Base-by-base conservation (phyloP, 2,797 vertebrate species). In the Lemur catta region DNA sequence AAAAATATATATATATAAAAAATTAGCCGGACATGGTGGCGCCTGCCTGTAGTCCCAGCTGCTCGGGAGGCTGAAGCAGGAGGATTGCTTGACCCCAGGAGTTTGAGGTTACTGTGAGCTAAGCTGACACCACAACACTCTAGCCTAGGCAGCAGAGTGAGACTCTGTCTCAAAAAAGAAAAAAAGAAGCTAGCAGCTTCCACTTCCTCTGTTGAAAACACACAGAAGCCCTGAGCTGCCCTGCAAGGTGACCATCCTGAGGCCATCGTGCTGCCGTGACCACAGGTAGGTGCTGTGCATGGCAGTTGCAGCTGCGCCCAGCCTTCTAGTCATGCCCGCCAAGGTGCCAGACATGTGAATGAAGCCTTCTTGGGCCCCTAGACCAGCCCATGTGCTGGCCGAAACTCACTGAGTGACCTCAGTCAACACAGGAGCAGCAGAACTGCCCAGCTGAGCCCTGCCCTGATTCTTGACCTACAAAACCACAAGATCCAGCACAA, bases 161-260 rank as follows among this genome's bases (percentile, higher is more conserved):
- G 43, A 43, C 43, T 43, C 43, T 43, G 43, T 43, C 43, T 43
- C 43, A 43, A 43, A 43, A 43, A 43, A 43, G 7, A 43, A 43
- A 43, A 43, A 43, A 43, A 52, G 18, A 52, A 52, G 52, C 50
- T 52, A 52, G 50, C 79, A 48, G 78, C 48, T 48, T 14, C 41
- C 63, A 2, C 2, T 9, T 50, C 33, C 69, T 48, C 17, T 24
- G 2, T 35, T 63, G 52, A n/a, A n/a, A 22, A 72, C 28, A 28
- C 14, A 6, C 1, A 0, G 7, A 87, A 41, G 71, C 69, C 22
- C 0, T 0, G 22, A 30, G 22, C 92, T 7, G 48, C 33, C 15
- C 0, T 1, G 18, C 1, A 28, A 38, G 50, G 43, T 6, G 15
- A 33, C 63, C 0, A 0, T 59, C 20, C 84, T 12, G 10, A 76